These are phyloP conservation scores for Catotricha subobsoleta DNA, from an alignment of 2,888 invertebrate genomes.

Conservation along the genomic window DNA sequence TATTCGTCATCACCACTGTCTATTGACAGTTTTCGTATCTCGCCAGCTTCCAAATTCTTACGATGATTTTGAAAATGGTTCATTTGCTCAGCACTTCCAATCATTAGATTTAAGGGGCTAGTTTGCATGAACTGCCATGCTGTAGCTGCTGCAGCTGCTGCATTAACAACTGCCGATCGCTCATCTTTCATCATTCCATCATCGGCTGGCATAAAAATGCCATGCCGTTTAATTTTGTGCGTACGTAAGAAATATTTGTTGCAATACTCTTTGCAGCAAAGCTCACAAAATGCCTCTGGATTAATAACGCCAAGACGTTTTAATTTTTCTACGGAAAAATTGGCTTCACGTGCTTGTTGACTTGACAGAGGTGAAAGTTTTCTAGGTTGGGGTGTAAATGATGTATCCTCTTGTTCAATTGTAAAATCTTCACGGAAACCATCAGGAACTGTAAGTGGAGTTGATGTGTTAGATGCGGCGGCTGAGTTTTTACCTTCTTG, in stretches of 20 bases:
- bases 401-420: constrained; percentile 30
- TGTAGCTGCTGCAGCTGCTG: constrained; percentile 4
- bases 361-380: constrained; percentile 41
- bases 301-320: constrained; percentile 63
- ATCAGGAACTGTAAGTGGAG: constrained; percentile 23
- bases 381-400: constrained; percentile 34
- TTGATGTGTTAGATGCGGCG: constrained; percentile 8
- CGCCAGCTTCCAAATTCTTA: constrained; percentile 8
- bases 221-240: constrained; percentile 87
- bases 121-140: constrained; percentile 38
- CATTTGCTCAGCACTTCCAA: constrained; percentile 21
- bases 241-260: constrained; percentile 84
- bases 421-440: constrained; percentile 29
- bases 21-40: constrained; percentile 5
- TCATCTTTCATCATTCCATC: constrained; percentile 31
- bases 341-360: constrained; percentile 48
- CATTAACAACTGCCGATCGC: constrained; percentile 6
- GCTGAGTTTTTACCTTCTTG: constrained; percentile 6
- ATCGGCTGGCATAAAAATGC: constrained; percentile 47
- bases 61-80: constrained; percentile 9
- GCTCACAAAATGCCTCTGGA: constrained; percentile 82
- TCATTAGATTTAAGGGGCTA: constrained; percentile 61
- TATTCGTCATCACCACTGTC: constrained; percentile 15
- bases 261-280: constrained; percentile 84
- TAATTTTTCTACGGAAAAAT: constrained; percentile 53